phyloP scores from a whole-genome alignment of 2,113 vertebrate species.

The Passer montanus region DNA sequence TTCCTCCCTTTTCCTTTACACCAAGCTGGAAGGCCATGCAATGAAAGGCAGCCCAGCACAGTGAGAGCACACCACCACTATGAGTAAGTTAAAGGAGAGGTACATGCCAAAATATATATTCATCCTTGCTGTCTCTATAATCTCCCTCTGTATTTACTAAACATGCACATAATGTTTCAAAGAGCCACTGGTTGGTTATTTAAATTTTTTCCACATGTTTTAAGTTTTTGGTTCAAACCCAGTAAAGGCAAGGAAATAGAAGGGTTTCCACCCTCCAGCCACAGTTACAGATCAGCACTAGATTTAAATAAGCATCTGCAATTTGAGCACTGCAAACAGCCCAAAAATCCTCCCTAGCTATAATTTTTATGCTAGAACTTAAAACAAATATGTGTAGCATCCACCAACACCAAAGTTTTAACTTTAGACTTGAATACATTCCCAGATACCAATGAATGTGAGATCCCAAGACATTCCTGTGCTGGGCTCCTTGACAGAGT shows the following conservation, averaged over 20 bases:
- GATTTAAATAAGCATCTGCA: slow-evolving; percentile 53
- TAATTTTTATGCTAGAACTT: background rate
- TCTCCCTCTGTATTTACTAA: slow-evolving; percentile 35
- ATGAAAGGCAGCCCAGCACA: background rate
- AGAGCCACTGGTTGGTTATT: slow-evolving; percentile 19
- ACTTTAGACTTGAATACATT: background rate
- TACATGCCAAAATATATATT: background rate
- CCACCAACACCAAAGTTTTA: background rate
- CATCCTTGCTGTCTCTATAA: background rate
- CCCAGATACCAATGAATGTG: background rate
- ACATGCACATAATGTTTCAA: background rate
- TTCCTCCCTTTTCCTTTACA: background rate
- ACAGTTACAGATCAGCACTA: slow-evolving; percentile 35
- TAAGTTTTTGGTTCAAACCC: slow-evolving; percentile 25
- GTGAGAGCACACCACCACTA: background rate
- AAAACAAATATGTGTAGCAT: background rate
- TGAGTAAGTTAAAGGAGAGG: background rate
- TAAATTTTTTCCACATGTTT: slow-evolving; percentile 57
- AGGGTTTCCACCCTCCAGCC: slow-evolving; percentile 50
- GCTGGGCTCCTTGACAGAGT: background rate
- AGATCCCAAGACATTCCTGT: background rate
- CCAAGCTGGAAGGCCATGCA: background rate
- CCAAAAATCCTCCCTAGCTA: background rate
- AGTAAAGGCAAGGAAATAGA: slow-evolving; percentile 30
- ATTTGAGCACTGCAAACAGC: slow-evolving; percentile 7